Conservation (phyloP, 1,140 invertebrate genomes). For the Drosophila quadrilineata region DNA sequence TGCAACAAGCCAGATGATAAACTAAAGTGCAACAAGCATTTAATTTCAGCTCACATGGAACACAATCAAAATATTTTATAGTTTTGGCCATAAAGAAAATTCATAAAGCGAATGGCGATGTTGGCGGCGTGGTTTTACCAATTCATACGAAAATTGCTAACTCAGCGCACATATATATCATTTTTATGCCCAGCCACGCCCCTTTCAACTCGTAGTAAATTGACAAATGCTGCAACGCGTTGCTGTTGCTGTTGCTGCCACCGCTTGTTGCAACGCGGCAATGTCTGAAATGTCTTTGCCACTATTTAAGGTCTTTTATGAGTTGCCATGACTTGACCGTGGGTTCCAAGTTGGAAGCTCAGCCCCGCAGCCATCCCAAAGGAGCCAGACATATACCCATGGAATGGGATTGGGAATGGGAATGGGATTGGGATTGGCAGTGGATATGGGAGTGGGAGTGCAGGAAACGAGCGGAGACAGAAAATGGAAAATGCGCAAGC, state of each 20-base stretch:
- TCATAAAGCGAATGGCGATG: constrained; percentile 55
- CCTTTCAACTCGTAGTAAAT: constrained; percentile 77
- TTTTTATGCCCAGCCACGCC: constrained; percentile 79
- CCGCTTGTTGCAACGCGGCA: constrained; percentile 33
- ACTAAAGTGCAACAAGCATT: constrained; percentile 52
- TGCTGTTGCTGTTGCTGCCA: constrained; percentile 53
- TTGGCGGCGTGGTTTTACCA: constrained; percentile 42
- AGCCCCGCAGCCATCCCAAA: constrained; percentile 5
- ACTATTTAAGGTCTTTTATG: constrained; percentile 75
- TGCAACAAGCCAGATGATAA: not conserved
- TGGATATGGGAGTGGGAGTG: not conserved
- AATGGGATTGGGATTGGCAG: not conserved
- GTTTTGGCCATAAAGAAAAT: constrained; percentile 62
- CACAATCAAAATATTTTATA: constrained; percentile 76
- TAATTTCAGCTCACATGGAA: constrained; percentile 48
- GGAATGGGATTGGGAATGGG: not conserved
- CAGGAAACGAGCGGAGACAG: not conserved
- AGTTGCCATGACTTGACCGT: constrained; percentile 17
- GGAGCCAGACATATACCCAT: too few relatives aligned
- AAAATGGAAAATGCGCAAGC: constrained; percentile 63
- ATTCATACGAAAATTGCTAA: constrained; percentile 78
- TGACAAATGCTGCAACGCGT: constrained; percentile 66
- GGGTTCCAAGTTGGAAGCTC: constrained; percentile 20
- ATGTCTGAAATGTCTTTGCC: constrained; percentile 76
- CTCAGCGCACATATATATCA: constrained; percentile 77